These are phyloP conservation scores for Gibbula magus DNA, from an alignment of 2,888 invertebrate species.

Conservation along the genomic window DNA sequence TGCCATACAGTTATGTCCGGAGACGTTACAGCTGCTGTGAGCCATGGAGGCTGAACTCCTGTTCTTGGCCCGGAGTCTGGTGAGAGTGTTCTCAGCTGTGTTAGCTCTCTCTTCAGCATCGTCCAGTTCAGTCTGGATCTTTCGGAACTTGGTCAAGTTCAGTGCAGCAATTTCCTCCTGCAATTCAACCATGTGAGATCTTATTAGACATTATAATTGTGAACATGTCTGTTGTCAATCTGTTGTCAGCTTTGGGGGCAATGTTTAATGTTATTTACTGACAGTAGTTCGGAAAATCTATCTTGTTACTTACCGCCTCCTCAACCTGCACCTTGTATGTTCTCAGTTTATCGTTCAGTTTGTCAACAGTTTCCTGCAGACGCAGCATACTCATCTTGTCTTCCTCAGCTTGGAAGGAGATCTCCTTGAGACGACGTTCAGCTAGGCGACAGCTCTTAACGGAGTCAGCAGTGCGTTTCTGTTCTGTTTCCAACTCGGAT, in stretches of 20 bases:
- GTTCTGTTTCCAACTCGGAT: constrained; percentile 96
- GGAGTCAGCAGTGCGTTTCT: constrained; percentile 98
- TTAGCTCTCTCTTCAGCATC: constrained; percentile 78
- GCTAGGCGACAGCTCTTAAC: constrained; percentile 98
- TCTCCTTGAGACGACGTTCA: constrained; percentile 96
- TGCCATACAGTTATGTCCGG: background rate
- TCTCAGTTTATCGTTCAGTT: constrained; percentile 98
- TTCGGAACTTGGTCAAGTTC: constrained; percentile 78
- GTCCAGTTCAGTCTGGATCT: constrained; percentile 77
- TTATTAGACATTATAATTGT: too few species aligned
- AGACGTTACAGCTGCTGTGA: constrained; percentile 45
- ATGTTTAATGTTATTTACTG: background rate
- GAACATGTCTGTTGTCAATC: too few species aligned
- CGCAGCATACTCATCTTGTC: constrained; percentile 99
- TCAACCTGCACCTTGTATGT: constrained; percentile 99
- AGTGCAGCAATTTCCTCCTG: constrained; percentile 77
- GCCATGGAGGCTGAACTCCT: constrained; percentile 71
- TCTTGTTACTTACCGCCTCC: constrained; percentile 83
- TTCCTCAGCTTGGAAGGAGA: constrained; percentile 87
- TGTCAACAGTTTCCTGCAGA: constrained; percentile 99
- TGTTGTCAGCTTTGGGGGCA: too few species aligned
- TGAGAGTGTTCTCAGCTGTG: constrained; percentile 75
- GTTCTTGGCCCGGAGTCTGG: constrained; percentile 76
- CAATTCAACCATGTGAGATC: background rate
- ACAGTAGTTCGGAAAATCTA: background rate